phyloP scores from a whole-genome alignment of 35 echinoderm and acorn worm species.

The Anneissia japonica region DNA sequence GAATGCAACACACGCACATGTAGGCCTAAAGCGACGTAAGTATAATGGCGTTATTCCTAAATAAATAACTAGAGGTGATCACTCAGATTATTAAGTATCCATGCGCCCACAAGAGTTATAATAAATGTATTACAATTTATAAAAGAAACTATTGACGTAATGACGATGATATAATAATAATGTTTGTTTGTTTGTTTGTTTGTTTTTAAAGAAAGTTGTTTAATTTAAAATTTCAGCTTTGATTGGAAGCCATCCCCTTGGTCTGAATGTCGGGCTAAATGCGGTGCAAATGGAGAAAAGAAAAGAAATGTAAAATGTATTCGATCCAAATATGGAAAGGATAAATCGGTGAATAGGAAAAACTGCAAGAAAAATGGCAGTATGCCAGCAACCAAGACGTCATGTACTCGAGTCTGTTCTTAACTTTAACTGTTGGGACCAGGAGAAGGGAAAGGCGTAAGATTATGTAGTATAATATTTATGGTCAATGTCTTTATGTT shows the following conservation, averaged over 20 bases:
- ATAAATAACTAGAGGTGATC: too few species aligned
- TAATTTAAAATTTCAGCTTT: background rate
- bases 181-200: too few species aligned
- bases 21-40: background rate
- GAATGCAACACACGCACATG: background rate
- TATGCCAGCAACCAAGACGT: background rate
- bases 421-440: too few species aligned
- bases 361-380: background rate
- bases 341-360: background rate
- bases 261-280: background rate
- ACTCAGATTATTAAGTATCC: too few species aligned
- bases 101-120: too few species aligned
- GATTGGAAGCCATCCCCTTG: background rate
- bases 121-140: too few species aligned
- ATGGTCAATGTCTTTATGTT: too few species aligned
- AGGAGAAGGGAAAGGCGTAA: too few species aligned
- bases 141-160: too few species aligned
- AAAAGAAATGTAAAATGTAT: background rate
- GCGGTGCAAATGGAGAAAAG: background rate
- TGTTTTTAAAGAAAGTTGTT: background rate
- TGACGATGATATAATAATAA: too few species aligned
- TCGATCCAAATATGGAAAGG: background rate
- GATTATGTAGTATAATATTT: too few species aligned
- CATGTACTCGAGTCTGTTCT: background rate
- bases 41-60: background rate